A percentile compares a stretch with the other conserved stretches of the same genome.
Evolutionary conservation across 2,888 invertebrate genomes (phyloP).

Genomic region (Sicus ferrugineus): DNA sequence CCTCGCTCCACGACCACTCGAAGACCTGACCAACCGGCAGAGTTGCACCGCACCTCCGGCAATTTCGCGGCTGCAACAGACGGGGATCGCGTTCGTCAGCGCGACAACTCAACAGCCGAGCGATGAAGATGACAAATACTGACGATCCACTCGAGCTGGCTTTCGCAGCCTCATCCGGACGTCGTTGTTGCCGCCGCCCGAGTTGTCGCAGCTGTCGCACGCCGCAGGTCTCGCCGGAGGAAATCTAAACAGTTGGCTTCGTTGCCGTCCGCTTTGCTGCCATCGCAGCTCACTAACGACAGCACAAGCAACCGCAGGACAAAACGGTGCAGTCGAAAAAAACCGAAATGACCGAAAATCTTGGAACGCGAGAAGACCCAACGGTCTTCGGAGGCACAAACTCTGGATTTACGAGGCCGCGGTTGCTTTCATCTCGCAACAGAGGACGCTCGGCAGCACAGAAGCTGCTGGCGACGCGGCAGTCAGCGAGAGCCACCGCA

Average conservation of each 20-base stretch:
- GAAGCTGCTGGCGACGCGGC: too few species aligned
- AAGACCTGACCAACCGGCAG: slow-evolving; percentile 21
- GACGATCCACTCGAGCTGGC: slow-evolving; percentile 49
- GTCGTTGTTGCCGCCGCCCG: not conserved
- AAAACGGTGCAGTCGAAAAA: too few species aligned
- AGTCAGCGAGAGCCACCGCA: too few species aligned
- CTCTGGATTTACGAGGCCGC: too few species aligned
- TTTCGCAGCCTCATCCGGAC: not conserved
- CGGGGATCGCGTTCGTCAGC: slow-evolving; percentile 13
- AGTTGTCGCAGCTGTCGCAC: not conserved
- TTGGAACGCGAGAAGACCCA: too few species aligned
- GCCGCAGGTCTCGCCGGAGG: too few species aligned
- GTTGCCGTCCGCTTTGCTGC: too few species aligned
- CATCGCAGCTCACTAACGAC: too few species aligned
- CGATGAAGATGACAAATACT: slow-evolving; percentile 56
- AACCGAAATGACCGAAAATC: too few species aligned
- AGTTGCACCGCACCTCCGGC: not conserved
- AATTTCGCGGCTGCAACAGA: not conserved
- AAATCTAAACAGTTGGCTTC: too few species aligned
- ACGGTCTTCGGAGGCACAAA: not conserved
- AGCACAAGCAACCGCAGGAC: too few species aligned
- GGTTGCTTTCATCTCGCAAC: not conserved
- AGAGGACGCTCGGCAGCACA: too few species aligned
- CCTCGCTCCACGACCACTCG: not conserved
- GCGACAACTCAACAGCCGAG: slow-evolving; percentile 17